These are phyloP conservation scores for Oxygymnocypris stewartii DNA, from an alignment of 2,113 vertebrate genomes.

Conservation along the genomic window DNA sequence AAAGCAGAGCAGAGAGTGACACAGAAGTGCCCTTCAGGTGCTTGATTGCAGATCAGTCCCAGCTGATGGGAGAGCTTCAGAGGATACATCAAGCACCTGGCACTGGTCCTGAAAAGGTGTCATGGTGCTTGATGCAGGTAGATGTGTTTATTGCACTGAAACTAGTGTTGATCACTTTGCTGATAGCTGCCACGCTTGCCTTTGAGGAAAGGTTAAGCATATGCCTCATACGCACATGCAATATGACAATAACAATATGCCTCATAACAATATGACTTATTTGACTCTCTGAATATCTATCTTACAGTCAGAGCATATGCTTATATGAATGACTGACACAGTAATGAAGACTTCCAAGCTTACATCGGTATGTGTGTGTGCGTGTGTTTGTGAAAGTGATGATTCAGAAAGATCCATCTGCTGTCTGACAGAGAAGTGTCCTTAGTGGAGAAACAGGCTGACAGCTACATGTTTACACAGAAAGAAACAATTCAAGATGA, in stretches of 20 bases:
- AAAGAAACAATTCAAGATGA: neutral
- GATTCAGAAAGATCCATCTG: constrained; percentile 47
- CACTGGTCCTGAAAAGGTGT: constrained; percentile 16
- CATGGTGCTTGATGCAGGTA: constrained; percentile 31
- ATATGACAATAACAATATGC: neutral
- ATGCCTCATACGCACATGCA: neutral
- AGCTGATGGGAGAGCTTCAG: constrained; percentile 14
- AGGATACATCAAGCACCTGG: constrained; percentile 21
- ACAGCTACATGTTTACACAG: constrained; percentile 26
- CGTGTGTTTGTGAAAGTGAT: constrained; percentile 10
- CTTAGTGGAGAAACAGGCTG: constrained; percentile 29
- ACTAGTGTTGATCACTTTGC: neutral
- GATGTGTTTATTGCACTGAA: constrained; percentile 1
- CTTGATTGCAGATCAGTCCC: constrained; percentile 7
- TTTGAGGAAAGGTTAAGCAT: constrained; percentile 25
- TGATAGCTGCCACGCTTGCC: neutral
- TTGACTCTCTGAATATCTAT: constrained; percentile 19
- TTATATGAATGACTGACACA: constrained; percentile 28
- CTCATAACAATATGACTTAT: constrained; percentile 6
- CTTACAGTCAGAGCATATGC: neutral
- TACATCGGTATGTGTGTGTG: constrained; percentile 19
- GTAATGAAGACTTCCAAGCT: constrained; percentile 8
- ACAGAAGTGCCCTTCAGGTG: constrained; percentile 5
- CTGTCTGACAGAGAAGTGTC: constrained; percentile 40
- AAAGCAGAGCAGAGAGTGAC: neutral